These are phyloP conservation scores for Nephotettix cincticeps DNA, from an alignment of 1,140 invertebrate species.

Conservation along the genomic window DNA sequence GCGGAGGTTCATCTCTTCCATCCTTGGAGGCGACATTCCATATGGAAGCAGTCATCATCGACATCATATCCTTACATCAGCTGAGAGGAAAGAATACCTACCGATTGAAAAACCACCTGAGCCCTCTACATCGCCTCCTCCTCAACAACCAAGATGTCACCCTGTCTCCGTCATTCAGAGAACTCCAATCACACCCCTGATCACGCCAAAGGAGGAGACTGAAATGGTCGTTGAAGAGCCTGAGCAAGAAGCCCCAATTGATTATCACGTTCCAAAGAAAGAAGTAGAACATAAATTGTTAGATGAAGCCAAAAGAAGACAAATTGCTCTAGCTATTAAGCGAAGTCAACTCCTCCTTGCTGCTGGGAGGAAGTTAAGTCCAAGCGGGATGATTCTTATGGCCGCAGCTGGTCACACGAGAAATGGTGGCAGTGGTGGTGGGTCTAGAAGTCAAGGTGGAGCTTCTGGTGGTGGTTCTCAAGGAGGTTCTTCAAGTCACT, in stretches of 20 bases:
- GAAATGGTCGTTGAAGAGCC: slow-evolving; percentile 49
- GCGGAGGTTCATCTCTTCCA: slow-evolving; percentile 72
- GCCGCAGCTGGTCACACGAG: slow-evolving; percentile 76
- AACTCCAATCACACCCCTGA: slow-evolving; percentile 57
- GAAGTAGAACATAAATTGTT: slow-evolving; percentile 49
- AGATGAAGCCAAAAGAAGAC: slow-evolving; percentile 49
- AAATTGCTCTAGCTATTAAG: slow-evolving; percentile 44
- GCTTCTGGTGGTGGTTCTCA: slow-evolving; percentile 24
- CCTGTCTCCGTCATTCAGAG: slow-evolving; percentile 75
- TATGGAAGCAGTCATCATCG: slow-evolving; percentile 59
- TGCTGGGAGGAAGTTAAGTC: slow-evolving; percentile 47
- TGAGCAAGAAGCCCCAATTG: slow-evolving; percentile 79
- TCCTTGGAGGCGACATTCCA: slow-evolving; percentile 70
- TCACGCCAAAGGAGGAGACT: slow-evolving; percentile 41
- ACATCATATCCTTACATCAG: slow-evolving; percentile 71
- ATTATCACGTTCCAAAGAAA: slow-evolving; percentile 81
- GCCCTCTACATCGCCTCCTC: slow-evolving; percentile 35
- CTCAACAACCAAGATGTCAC: slow-evolving; percentile 33
- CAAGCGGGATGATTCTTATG: slow-evolving; percentile 44
- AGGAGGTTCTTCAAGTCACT: slow-evolving; percentile 20
- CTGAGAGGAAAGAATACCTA: slow-evolving; percentile 76
- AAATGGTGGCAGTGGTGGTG: slow-evolving; percentile 54
- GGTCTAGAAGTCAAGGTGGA: slow-evolving; percentile 34
- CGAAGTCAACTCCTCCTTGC: slow-evolving; percentile 35
- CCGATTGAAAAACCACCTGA: slow-evolving; percentile 57